Conservation (phyloP, 2,797 vertebrate genomes). For the Sebastes kiyomatsui region DNA sequence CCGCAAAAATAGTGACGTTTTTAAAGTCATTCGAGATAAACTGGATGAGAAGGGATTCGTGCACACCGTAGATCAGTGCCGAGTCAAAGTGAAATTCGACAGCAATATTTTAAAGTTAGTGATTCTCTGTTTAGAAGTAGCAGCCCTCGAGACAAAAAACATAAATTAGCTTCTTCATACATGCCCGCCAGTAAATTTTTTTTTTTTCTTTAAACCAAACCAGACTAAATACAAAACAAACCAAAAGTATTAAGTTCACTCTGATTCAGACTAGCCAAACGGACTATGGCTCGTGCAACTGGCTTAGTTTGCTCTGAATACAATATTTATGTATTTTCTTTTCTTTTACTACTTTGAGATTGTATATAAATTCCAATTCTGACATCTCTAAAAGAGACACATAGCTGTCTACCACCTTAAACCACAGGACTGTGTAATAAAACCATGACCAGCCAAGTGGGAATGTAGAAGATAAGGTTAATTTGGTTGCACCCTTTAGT, state of each 20-base stretch:
- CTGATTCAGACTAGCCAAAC: not conserved
- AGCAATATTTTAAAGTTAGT: not conserved
- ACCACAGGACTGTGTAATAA: not conserved
- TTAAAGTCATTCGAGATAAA: not conserved
- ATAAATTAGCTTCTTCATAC: not conserved
- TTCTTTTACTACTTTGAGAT: not conserved
- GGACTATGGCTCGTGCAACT: not conserved
- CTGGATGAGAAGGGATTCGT: not conserved
- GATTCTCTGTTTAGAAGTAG: fast-evolving
- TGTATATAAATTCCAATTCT: not conserved
- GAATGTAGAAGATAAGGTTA: not conserved
- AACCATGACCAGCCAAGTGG: not conserved
- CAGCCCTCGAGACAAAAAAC: not conserved
- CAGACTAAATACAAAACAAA: not conserved
- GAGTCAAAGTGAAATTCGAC: not conserved
- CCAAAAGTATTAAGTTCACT: not conserved
- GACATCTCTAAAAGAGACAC: not conserved
- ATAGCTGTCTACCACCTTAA: not conserved
- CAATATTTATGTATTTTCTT: not conserved
- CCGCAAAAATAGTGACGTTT: not conserved
- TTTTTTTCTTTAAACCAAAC: not conserved
- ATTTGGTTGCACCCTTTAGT: not conserved
- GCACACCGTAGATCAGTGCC: fast-evolving
- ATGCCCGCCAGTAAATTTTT: fast-evolving
- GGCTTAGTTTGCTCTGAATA: not conserved